phyloP scores from a whole-genome alignment of 2,888 invertebrate species.

The Andrena bicolor region DNA sequence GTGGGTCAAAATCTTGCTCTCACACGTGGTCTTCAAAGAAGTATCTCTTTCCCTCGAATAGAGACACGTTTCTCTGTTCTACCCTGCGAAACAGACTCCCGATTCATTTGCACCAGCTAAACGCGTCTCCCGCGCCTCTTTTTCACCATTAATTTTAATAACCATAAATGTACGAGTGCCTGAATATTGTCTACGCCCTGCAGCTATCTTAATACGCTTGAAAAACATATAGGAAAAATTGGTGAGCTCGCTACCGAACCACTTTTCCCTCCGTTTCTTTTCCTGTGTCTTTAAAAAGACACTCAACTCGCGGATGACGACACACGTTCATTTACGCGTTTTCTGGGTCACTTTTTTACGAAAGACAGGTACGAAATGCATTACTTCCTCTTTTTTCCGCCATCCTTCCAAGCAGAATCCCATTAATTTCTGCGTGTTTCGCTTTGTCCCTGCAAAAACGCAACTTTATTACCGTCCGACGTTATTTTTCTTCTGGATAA shows the following conservation, averaged over 20 bases:
- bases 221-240: background rate
- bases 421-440: slow-evolving; percentile 14
- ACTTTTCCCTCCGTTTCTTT: background rate
- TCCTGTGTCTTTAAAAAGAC: background rate
- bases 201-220: background rate
- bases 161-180: background rate
- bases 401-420: slow-evolving; percentile 4
- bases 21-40: slow-evolving; percentile 1
- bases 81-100: background rate
- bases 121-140: background rate
- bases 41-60: background rate
- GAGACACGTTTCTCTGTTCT: background rate
- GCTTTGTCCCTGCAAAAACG: slow-evolving; percentile 1
- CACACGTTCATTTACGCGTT: background rate
- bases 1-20: slow-evolving; percentile 44
- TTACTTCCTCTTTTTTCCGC: background rate
- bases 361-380: slow-evolving; percentile 4
- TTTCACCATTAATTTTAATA: slow-evolving; percentile 7
- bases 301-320: background rate
- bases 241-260: background rate
- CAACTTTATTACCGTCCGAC: background rate
- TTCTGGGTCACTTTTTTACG: slow-evolving; percentile 9
- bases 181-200: background rate
- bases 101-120: background rate
- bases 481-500: background rate